These are phyloP conservation scores for Lymantria dispar DNA, from an alignment of 2,888 invertebrate species.

Conservation along the genomic window DNA sequence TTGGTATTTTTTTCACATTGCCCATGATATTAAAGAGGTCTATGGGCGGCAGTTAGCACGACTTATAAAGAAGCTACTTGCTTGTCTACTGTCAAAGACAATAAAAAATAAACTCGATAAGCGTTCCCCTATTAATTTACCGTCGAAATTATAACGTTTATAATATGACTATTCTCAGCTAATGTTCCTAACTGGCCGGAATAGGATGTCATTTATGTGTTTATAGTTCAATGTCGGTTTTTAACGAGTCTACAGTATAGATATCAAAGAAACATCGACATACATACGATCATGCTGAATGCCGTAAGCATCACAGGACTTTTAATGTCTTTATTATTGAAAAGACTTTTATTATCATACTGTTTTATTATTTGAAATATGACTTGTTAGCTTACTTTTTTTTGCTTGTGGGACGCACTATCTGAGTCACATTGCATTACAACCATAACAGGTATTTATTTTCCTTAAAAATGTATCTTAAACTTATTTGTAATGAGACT, in stretches of 20 bases:
- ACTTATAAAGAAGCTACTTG: too few relatives aligned
- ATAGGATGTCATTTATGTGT: slow-evolving; percentile 47
- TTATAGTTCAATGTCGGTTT: slow-evolving; percentile 38
- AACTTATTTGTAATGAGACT: too few relatives aligned
- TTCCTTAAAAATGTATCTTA: too few relatives aligned
- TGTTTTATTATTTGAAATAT: background rate
- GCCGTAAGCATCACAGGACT: slow-evolving; percentile 30
- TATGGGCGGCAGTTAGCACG: too few relatives aligned
- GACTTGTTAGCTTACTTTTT: background rate
- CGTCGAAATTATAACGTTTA: background rate
- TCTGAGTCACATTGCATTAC: too few relatives aligned
- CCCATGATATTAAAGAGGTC: too few relatives aligned
- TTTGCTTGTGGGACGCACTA: too few relatives aligned
- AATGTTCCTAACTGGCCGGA: slow-evolving; percentile 23
- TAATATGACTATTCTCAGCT: background rate
- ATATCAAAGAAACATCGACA: slow-evolving; percentile 48
- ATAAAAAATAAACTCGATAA: too few relatives aligned
- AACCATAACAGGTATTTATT: too few relatives aligned
- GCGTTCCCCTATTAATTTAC: background rate
- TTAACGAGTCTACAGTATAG: slow-evolving; percentile 33
- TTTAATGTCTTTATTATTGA: slow-evolving; percentile 65
- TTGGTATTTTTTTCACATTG: too few relatives aligned
- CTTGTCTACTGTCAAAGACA: too few relatives aligned
- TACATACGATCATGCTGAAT: slow-evolving; percentile 52
- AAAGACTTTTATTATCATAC: slow-evolving; percentile 2